These are phyloP conservation scores for Malacoctenus gilli DNA, from an alignment of 2,797 vertebrate genomes.

Conservation along the genomic window DNA sequence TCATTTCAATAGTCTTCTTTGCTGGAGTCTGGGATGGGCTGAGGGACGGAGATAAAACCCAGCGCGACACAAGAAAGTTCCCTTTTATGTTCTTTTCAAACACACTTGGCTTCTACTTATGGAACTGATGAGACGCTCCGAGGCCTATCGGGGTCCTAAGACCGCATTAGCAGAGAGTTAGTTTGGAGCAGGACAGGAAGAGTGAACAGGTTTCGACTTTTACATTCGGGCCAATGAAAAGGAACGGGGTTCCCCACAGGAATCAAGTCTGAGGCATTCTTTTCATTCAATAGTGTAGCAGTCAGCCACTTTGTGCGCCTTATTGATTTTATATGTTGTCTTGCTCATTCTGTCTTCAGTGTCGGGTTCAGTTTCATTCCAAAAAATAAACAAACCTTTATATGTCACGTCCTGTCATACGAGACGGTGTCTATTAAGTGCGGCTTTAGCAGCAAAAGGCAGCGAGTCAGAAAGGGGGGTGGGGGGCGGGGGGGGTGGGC, in stretches of 20 bases:
- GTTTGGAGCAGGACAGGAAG: no score
- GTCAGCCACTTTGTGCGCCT: no score
- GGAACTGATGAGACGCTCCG: constrained; percentile 8
- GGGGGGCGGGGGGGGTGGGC: background rate
- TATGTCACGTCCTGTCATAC: background rate
- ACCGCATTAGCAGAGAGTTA: constrained; percentile 9
- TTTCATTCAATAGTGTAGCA: no score
- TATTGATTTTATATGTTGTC: no score
- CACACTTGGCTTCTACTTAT: constrained; percentile 4
- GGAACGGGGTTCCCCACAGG: no score
- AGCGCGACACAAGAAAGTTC: background rate
- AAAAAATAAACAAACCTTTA: background rate
- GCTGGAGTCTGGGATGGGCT: constrained; percentile 11
- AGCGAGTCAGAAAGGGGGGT: no score
- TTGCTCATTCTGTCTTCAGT: no score
- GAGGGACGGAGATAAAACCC: constrained; percentile 27
- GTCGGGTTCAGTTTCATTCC: background rate
- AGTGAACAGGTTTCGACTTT: no score
- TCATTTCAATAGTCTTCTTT: constrained; percentile 5
- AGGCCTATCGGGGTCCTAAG: background rate
- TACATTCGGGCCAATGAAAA: no score
- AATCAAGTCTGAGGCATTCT: no score
- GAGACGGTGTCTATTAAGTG: background rate
- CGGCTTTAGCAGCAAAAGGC: background rate
- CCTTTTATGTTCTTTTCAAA: constrained; percentile 22